Evolutionary conservation across 2,113 vertebrate species (phyloP).

Genomic region (Corynorhinus townsendii): DNA sequence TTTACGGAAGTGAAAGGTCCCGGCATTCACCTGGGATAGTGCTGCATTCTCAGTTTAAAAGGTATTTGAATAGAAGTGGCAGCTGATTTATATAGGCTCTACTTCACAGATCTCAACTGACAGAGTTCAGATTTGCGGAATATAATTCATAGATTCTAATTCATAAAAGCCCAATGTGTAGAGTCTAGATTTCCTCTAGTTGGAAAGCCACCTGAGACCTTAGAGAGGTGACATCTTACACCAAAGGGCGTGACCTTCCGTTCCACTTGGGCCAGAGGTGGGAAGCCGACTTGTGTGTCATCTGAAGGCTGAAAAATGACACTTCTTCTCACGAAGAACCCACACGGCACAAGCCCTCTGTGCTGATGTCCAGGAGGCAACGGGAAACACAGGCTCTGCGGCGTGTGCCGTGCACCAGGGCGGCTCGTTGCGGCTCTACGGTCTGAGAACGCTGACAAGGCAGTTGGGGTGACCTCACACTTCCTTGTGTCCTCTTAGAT

Average conservation of each 20-base stretch:
- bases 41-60: not conserved
- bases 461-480: not conserved
- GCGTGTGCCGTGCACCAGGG: fast-evolving
- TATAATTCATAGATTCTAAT: not conserved
- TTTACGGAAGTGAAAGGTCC: not conserved
- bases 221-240: not conserved
- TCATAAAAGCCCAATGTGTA: not conserved
- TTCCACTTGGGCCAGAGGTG: not conserved
- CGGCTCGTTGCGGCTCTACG: not conserved
- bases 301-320: not conserved
- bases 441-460: not conserved
- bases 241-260: not conserved
- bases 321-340: not conserved
- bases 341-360: not conserved
- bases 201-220: not conserved
- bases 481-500: not conserved
- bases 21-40: too few relatives aligned
- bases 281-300: too few relatives aligned
- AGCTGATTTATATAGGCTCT: not conserved
- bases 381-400: not conserved
- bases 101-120: not conserved
- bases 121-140: not conserved
- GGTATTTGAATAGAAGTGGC: not conserved
- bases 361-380: not conserved
- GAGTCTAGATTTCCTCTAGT: not conserved